Percentiles rank a stretch among this genome's conserved stretches.
phyloP scores from a whole-genome alignment of 2,113 vertebrate species.

The Chitala chitala region DNA sequence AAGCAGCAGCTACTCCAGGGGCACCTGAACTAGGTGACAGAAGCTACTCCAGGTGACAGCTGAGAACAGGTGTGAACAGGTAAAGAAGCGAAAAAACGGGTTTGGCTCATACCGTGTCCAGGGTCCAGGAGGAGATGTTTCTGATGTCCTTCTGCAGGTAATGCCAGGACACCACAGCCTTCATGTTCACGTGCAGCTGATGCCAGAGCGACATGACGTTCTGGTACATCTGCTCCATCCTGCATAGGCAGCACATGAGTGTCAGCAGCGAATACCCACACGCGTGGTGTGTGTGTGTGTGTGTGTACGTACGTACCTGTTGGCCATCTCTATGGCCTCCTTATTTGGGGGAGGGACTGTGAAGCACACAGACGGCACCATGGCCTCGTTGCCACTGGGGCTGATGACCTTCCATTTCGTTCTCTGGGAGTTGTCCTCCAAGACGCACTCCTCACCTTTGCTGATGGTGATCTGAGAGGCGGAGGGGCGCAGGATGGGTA shows the following conservation, averaged over 20 bases:
- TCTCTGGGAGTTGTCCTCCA: constrained; percentile 93
- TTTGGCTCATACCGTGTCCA: constrained; percentile 71
- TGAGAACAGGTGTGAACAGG: neutral
- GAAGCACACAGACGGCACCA: constrained; percentile 97
- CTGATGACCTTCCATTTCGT: constrained; percentile 99
- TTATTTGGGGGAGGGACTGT: constrained; percentile 84
- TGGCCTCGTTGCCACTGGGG: constrained; percentile 90
- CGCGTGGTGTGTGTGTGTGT: neutral
- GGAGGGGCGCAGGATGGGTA: neutral
- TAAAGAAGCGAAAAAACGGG: neutral
- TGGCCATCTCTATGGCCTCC: constrained; percentile 81
- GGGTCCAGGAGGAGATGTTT: constrained; percentile 76
- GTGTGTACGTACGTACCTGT: constrained; percentile 63
- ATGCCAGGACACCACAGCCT: constrained; percentile 93
- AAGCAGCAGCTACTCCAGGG: neutral
- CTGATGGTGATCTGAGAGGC: constrained; percentile 81
- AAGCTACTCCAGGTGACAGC: neutral
- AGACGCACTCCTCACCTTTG: constrained; percentile 89
- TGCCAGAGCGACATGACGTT: constrained; percentile 98
- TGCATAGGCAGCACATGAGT: constrained; percentile 42
- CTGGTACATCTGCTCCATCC: constrained; percentile 92
- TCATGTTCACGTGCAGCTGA: constrained; percentile 91
- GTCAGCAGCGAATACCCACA: neutral
- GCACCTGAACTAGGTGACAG: neutral
- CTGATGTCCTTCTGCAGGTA: constrained; percentile 85